Base-by-base conservation (phyloP, 2,113 vertebrate genomes). In the Chlamydotis undulata region DNA sequence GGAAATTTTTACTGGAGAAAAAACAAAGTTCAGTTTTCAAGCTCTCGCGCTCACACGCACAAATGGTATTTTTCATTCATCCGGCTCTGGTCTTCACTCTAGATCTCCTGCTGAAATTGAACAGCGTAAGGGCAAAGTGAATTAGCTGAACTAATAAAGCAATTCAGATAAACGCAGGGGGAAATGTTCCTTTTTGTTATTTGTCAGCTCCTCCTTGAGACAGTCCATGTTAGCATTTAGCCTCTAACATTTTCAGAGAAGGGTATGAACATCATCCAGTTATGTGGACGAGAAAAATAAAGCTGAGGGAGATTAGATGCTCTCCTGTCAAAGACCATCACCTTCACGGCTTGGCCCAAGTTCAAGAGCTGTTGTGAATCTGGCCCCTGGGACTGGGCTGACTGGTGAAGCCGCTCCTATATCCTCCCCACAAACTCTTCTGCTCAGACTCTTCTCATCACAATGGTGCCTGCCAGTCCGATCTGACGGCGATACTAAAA, bases 1-100 rank as follows among this genome's bases (percentile, higher is more conserved):
- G 89, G 94, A 91, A 84, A 91, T 68, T 88, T 84, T 93, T 90
- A 68, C 65, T 79, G 67, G 77, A 95, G 78, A 77, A 89, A 80
- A 69, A 87, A 80, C 69, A 89, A 91, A 86, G 89, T 88, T 82
- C 43, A 26, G 31, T 69, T 78, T 82, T 91, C 59, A 82, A 59
- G 39, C 69, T 81, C 60, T 47, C 2, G 5, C n/a, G 11, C 70
- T 89, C 64, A 81, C 75, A 85, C 4, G 37, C 26, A 88, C 45
- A 50, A 81, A 71, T 56, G 73, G 74, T 52, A 43, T 77, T 93
- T 91, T 89, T 93, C 88, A 90, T 89, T 89, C 84, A 82, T 52
- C 88, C 49, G 0, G 33, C 55, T 78, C 71, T 56, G 41, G 35
- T 86, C 70, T 37, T 79, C 43, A 3, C 65, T 57, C 60, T 49